Evolutionary conservation across 53 echinoderm and acorn worm species (phyloP).

Genomic region (Luidia sarsii): DNA sequence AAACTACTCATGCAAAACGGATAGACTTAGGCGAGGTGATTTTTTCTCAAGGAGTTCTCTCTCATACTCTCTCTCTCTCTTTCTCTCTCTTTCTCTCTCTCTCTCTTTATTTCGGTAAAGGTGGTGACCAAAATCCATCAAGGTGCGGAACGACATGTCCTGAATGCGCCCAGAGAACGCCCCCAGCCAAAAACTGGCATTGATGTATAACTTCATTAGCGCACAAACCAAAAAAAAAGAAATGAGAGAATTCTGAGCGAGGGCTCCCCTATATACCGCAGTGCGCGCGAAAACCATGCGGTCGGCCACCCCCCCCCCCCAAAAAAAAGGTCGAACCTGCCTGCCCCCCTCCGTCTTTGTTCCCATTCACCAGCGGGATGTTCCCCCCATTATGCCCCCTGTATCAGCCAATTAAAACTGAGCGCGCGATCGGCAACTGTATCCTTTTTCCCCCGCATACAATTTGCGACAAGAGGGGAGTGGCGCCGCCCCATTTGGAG

Average conservation of each 20-base stretch:
- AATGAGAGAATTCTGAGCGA: no score
- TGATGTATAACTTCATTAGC: slow-evolving; percentile 48
- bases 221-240: slow-evolving; percentile 9
- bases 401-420: neutral
- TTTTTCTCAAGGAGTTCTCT: no score
- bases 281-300: no score
- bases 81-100: no score
- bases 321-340: no score
- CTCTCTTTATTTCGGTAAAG: no score
- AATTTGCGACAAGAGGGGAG: neutral
- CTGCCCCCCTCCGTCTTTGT: no score
- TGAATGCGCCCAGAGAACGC: neutral
- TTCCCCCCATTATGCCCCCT: neutral
- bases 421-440: slow-evolving; percentile 6
- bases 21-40: no score
- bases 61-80: no score
- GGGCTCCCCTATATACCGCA: no score
- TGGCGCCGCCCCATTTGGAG: neutral
- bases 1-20: no score
- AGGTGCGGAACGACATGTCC: neutral
- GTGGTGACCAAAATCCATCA: neutral
- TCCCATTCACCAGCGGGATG: neutral
- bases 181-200: slow-evolving; percentile 1
- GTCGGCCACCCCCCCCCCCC: no score
- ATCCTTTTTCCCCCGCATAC: neutral